Percentiles rank a stretch among this genome's conserved stretches.
These are phyloP conservation scores for Campylomormyrus tamandua DNA, from an alignment of 2,113 vertebrate genomes.

Conservation along the genomic window DNA sequence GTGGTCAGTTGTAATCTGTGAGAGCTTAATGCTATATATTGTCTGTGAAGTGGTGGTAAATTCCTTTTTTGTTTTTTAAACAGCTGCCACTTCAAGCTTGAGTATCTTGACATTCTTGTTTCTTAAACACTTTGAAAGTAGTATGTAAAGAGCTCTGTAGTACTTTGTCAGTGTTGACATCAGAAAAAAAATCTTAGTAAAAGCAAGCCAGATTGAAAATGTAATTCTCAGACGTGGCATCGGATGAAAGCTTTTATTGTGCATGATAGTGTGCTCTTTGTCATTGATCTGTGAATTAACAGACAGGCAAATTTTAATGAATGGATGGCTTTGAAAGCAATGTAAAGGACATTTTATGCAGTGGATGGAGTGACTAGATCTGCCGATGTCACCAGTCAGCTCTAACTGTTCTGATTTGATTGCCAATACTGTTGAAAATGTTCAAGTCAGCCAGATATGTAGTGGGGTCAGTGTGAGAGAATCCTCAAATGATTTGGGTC, in stretches of 20 bases:
- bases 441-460: background rate
- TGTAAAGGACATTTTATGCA: background rate
- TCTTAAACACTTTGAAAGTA: background rate
- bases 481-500: background rate
- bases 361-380: slow-evolving; percentile 18
- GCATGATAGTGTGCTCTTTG: background rate
- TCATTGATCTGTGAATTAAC: slow-evolving; percentile 11
- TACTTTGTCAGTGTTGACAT: slow-evolving; percentile 1
- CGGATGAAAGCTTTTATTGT: slow-evolving; percentile 15
- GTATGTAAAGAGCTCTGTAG: background rate
- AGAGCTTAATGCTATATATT: background rate
- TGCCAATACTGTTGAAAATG: background rate
- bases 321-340: slow-evolving; percentile 1
- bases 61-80: slow-evolving; percentile 3
- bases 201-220: background rate
- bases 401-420: background rate
- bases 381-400: background rate
- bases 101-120: background rate
- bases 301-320: background rate
- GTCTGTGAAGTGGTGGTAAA: background rate
- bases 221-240: slow-evolving; percentile 4
- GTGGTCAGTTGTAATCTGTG: background rate
- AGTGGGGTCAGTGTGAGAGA: background rate
- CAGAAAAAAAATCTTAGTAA: slow-evolving; percentile 11
- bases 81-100: background rate